Conservation (phyloP, 1,140 invertebrate genomes). For the Nomia melanderi region DNA sequence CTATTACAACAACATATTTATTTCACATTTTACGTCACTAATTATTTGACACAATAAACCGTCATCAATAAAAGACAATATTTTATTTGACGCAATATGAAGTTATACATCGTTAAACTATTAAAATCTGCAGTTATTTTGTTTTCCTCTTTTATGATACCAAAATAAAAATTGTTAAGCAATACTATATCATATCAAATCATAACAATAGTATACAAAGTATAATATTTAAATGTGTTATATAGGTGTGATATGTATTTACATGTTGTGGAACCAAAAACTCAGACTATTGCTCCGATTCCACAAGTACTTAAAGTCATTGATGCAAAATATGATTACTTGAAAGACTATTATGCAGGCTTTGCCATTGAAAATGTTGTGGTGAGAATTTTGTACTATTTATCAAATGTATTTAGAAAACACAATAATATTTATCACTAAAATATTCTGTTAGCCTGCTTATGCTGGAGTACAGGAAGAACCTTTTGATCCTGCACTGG, state of each 20-base stretch:
- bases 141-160: no score
- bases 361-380: constrained; percentile 93
- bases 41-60: no score
- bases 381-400: constrained; percentile 71
- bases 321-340: constrained; percentile 91
- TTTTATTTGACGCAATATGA: no score
- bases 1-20: no score
- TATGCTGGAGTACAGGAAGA: constrained; percentile 83
- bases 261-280: constrained; percentile 89
- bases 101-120: no score
- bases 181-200: no score
- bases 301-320: constrained; percentile 91
- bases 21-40: no score
- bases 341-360: constrained; percentile 89
- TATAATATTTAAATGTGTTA: constrained; percentile 44
- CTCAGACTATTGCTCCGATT: constrained; percentile 88
- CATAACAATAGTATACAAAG: no score
- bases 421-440: not conserved
- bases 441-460: constrained; percentile 77
- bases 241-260: constrained; percentile 93
- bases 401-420: not conserved
- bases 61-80: no score
- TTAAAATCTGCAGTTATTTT: no score
- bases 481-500: constrained; percentile 91
- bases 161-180: no score